Conservation (phyloP, 2,113 vertebrate genomes). For the Desmodus rotundus region DNA sequence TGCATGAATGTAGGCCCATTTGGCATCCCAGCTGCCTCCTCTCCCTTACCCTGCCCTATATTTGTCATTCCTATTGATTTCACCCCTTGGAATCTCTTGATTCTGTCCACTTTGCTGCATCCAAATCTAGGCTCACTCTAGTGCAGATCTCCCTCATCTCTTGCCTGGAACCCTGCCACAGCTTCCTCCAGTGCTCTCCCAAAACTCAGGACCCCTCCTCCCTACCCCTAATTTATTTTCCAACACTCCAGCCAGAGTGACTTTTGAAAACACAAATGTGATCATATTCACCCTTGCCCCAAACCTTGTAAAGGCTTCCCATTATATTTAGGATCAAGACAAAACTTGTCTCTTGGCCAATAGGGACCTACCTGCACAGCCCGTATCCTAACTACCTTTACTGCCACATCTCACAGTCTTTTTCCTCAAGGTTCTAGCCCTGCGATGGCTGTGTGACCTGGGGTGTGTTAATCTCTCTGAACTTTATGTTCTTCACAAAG, state of each 20-base stretch:
- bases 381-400: background rate
- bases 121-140: background rate
- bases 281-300: background rate
- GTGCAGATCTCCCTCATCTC: background rate
- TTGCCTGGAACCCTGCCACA: background rate
- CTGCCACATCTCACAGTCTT: background rate
- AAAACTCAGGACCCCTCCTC: background rate
- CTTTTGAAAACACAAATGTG: background rate
- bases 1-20: background rate
- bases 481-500: background rate
- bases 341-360: background rate
- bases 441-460: background rate
- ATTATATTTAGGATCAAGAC: background rate
- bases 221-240: background rate
- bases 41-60: background rate
- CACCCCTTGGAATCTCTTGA: background rate
- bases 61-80: background rate
- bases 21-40: background rate
- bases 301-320: background rate
- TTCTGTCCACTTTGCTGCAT: background rate
- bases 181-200: background rate
- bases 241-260: background rate
- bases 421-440: background rate
- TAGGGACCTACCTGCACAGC: background rate
- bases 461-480: background rate